Evolutionary conservation across 2,113 vertebrate species (phyloP), one percentile per base, ranked within the genome.

Genomic region (Casuarius casuarius): DNA sequence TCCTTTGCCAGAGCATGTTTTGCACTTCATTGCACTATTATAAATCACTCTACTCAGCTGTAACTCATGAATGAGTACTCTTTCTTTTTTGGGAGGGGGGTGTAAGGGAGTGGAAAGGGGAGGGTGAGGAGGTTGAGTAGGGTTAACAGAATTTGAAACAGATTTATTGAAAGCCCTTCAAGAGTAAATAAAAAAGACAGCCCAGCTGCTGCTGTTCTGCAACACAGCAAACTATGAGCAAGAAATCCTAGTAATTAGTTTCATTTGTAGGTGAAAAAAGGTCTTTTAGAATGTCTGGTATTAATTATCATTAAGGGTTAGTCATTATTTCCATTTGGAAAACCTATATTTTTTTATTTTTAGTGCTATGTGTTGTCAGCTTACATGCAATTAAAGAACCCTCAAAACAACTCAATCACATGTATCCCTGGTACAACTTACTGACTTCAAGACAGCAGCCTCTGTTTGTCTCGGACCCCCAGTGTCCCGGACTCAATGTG

Each of bases 11-110:
- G 54, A 96, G 93, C 95, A 92, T 95, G 95, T 94, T 97, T 96
- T 96, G 94, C 88, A 90, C 96, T 92, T 97, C 95, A 95, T 91
- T 91, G 89, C 95, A 51, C 96, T 96, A 76, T 92, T 98, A 96
- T 98, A 98, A 98, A 98, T 98, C 98, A 98, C 96, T 98, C 97
- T 97, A 92, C 95, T 97, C 97, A 97, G 97, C 96, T 97, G 97
- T 96, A 98, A 97, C 96, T 98, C 97, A 96, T 98, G 97, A 97
- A 97, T 95, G 94, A 92, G 94, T 97, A 86, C 31, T 59, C 31
- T 90, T 97, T 94, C 87, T 94, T 96, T 80, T 17, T 26, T 85
- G 87, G 91, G 51, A 49, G 73, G 75, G 62, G 52, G 40, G 22
- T 70, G 62, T 38, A 77, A 84, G 66, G 49, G 77, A 96, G 86